A percentile compares a stretch with the other conserved stretches of the same genome.
These are phyloP conservation scores for Salmo trutta DNA, from an alignment of 2,797 vertebrate genomes.

Conservation along the genomic window DNA sequence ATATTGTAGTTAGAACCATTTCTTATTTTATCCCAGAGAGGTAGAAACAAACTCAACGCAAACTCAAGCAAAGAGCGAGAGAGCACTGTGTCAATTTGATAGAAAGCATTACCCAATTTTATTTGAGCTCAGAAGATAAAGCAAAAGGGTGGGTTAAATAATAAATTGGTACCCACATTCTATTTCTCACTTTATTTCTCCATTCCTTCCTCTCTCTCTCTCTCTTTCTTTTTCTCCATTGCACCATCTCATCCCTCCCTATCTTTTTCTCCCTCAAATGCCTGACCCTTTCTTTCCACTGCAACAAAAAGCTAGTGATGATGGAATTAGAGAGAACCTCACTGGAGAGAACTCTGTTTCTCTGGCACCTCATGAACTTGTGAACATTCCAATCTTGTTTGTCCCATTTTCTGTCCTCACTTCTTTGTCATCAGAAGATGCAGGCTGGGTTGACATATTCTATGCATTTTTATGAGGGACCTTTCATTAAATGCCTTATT, in stretches of 20 bases:
- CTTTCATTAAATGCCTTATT: constrained; percentile 69
- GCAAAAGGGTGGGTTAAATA: too few species aligned
- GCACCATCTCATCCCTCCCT: background rate
- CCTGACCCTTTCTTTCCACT: background rate
- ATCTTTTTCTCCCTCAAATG: background rate
- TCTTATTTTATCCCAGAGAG: too few species aligned
- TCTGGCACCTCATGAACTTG: background rate
- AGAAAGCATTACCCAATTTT: background rate
- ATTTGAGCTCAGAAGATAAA: background rate
- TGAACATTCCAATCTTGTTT: too few species aligned
- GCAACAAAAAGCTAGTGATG: background rate
- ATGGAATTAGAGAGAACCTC: background rate
- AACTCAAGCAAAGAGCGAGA: too few species aligned
- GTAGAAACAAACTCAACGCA: too few species aligned
- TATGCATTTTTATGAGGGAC: constrained; percentile 53
- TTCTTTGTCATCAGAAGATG: constrained; percentile 10
- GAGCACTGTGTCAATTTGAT: background rate
- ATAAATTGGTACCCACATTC: too few species aligned
- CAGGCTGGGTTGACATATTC: constrained; percentile 39
- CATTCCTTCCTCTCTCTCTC: too few species aligned
- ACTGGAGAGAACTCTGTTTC: background rate
- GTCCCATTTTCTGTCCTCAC: background rate
- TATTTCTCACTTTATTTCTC: too few species aligned
- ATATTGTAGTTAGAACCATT: too few species aligned
- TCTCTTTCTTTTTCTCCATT: background rate